These are phyloP conservation scores for Pseudochromis fuscus DNA, from an alignment of 2,797 vertebrate species.

Conservation along the genomic window DNA sequence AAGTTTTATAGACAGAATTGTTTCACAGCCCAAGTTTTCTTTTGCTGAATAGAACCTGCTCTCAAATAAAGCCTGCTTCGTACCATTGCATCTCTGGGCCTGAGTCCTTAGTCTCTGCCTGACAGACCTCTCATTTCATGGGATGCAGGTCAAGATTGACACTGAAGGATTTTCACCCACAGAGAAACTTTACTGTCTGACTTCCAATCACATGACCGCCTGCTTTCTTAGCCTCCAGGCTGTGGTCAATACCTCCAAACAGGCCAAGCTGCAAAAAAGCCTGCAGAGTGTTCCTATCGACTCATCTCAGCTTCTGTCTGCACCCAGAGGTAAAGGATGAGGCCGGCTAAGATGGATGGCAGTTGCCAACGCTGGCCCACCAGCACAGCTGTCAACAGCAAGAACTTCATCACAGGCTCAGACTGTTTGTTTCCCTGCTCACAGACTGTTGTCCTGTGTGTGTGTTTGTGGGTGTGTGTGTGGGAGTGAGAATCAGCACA, in stretches of 20 bases:
- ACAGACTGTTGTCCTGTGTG: constrained; percentile 1
- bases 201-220: neutral
- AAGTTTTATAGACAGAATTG: no score
- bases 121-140: no score
- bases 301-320: constrained; percentile 42
- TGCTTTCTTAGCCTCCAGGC: constrained; percentile 4
- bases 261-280: constrained; percentile 29
- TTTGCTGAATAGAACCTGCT: no score
- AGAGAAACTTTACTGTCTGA: neutral
- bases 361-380: constrained; percentile 32
- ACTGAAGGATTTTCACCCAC: neutral
- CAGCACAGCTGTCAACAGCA: constrained; percentile 55
- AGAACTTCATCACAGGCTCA: constrained; percentile 59
- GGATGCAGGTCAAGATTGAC: no score
- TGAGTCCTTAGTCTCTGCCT: no score
- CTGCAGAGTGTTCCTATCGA: constrained; percentile 28
- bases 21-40: no score
- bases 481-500: constrained; percentile 12
- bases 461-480: constrained; percentile 6
- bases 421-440: constrained; percentile 9
- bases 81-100: no score
- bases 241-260: constrained; percentile 11
- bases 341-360: constrained; percentile 62
- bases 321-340: constrained; percentile 54
- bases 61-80: no score